These are phyloP conservation scores for Scaptodrosophila latifasciaeformis DNA, from an alignment of 2,888 invertebrate genomes.

Conservation along the genomic window DNA sequence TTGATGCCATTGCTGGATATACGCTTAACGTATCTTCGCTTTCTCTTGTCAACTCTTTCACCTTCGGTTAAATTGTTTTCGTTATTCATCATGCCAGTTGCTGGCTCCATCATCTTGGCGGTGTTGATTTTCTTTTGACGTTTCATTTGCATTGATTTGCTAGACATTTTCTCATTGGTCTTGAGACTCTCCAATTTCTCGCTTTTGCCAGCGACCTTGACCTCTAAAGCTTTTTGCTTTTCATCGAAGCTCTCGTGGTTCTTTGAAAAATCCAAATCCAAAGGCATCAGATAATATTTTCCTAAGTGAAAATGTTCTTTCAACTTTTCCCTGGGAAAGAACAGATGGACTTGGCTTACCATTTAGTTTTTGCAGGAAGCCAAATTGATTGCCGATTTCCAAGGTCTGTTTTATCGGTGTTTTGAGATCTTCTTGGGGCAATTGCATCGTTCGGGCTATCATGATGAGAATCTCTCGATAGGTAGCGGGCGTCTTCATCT, in stretches of 20 bases:
- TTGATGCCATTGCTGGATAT: too few species aligned
- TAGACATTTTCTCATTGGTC: too few species aligned
- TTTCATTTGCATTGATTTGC: too few species aligned
- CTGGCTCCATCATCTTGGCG: background rate
- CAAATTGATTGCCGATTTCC: constrained; percentile 39
- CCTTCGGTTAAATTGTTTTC: too few species aligned
- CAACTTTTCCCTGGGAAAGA: too few species aligned
- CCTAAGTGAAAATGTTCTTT: too few species aligned
- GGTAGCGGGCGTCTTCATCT: constrained; percentile 44
- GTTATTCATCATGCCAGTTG: background rate
- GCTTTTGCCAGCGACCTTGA: too few species aligned
- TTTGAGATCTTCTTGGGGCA: constrained; percentile 35
- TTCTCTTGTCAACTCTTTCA: too few species aligned
- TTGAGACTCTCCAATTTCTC: too few species aligned
- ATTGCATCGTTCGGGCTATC: constrained; percentile 42
- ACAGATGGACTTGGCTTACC: constrained; percentile 38
- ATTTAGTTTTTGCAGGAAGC: constrained; percentile 43
- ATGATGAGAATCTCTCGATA: constrained; percentile 42
- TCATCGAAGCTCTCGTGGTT: too few species aligned
- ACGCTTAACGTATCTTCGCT: too few species aligned
- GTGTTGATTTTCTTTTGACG: background rate
- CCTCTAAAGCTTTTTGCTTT: constrained; percentile 5
- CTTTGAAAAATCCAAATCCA: constrained; percentile 32
- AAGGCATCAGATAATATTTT: constrained; percentile 40
- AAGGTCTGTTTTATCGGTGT: constrained; percentile 46